phyloP scores from a whole-genome alignment of 2,888 invertebrate genomes.

The Thereva nobilitata region DNA sequence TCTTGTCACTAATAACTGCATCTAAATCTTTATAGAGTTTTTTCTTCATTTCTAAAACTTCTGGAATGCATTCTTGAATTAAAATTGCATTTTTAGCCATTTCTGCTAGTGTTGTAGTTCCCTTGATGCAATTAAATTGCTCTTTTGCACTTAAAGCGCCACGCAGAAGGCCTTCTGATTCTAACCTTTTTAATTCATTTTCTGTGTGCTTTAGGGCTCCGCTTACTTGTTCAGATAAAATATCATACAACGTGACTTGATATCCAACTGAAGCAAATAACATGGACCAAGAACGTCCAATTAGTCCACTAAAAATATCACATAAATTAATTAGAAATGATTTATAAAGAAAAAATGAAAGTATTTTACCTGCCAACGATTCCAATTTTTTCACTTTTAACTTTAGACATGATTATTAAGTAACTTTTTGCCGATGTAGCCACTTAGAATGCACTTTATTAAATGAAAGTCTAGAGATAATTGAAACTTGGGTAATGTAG shows the following conservation, averaged over 20 bases:
- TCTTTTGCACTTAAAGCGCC: slow-evolving; percentile 74
- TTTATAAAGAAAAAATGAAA: slow-evolving; percentile 1
- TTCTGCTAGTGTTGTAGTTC: slow-evolving; percentile 69
- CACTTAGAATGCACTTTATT: no score
- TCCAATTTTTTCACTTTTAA: slow-evolving; percentile 70
- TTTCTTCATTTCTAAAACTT: slow-evolving; percentile 81
- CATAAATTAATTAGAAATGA: slow-evolving; percentile 1
- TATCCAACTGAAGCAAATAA: slow-evolving; percentile 92
- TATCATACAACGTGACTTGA: slow-evolving; percentile 84
- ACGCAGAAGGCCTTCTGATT: slow-evolving; percentile 73
- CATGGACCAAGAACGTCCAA: slow-evolving; percentile 97
- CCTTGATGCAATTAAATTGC: slow-evolving; percentile 78
- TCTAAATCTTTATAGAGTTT: slow-evolving; percentile 81
- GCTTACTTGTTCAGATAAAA: slow-evolving; percentile 73
- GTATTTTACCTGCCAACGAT: slow-evolving; percentile 72
- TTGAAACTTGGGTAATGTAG: no score
- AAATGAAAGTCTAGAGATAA: no score
- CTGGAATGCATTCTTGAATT: slow-evolving; percentile 94
- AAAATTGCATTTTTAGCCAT: slow-evolving; percentile 77
- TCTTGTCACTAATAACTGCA: slow-evolving; percentile 71
- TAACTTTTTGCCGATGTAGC: no score
- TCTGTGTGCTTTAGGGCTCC: slow-evolving; percentile 75
- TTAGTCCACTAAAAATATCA: slow-evolving; percentile 77
- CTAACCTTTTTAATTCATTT: slow-evolving; percentile 71
- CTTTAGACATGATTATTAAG: slow-evolving; percentile 10